Conservation (phyloP, 2,888 invertebrate genomes). For the Lasius platythorax region DNA sequence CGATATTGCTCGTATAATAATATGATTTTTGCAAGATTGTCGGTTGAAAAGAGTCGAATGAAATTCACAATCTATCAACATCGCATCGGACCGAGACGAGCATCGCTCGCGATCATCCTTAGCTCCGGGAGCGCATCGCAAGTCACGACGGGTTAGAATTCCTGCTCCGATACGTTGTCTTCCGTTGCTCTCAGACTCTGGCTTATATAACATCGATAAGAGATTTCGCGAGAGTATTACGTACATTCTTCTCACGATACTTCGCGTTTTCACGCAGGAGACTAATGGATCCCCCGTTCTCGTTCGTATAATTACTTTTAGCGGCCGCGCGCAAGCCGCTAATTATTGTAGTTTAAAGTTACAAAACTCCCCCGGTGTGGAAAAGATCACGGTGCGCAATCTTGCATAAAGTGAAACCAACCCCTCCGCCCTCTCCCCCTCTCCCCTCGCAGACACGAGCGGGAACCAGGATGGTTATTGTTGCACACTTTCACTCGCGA, state of each 20-base stretch:
- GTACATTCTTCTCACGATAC: slow-evolving; percentile 52
- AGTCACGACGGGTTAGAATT: slow-evolving; percentile 42
- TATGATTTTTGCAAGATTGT: not conserved
- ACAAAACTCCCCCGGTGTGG: slow-evolving; percentile 47
- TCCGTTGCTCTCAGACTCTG: slow-evolving; percentile 15
- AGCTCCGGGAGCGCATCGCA: slow-evolving; percentile 40
- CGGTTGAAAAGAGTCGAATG: not conserved
- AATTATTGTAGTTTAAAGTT: slow-evolving; percentile 62
- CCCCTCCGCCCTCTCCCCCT: not conserved
- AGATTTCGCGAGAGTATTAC: slow-evolving; percentile 19
- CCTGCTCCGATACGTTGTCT: slow-evolving; percentile 36
- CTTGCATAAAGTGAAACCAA: slow-evolving; percentile 39
- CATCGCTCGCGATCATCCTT: slow-evolving; percentile 5
- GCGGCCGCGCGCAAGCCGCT: slow-evolving; percentile 29
- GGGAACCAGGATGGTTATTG: slow-evolving; percentile 63
- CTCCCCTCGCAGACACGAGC: slow-evolving; percentile 9
- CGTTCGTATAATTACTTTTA: slow-evolving; percentile 54
- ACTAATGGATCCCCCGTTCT: slow-evolving; percentile 35
- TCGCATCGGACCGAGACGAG: slow-evolving; percentile 1
- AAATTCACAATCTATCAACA: slow-evolving; percentile 14
- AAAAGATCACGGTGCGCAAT: slow-evolving; percentile 48
- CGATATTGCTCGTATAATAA: not conserved
- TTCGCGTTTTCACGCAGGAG: slow-evolving; percentile 23
- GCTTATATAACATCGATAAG: slow-evolving; percentile 46
- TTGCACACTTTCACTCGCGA: slow-evolving; percentile 73